Evolutionary conservation across 2,113 vertebrate species (phyloP).

Genomic region (Echinops telfairi): DNA sequence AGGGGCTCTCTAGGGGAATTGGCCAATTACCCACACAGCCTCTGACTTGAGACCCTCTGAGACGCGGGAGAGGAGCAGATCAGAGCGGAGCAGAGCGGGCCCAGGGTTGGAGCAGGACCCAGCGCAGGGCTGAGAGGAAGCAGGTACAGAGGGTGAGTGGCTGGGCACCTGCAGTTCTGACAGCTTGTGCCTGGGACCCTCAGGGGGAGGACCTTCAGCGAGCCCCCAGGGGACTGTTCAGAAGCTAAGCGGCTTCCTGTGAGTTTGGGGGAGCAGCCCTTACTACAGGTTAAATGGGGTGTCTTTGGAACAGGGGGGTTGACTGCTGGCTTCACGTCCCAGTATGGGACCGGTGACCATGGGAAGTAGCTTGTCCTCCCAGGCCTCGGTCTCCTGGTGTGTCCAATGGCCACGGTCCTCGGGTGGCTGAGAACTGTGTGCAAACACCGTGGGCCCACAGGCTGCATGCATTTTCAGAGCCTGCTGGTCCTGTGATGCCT

Average conservation of each 20-base stretch:
- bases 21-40: not conserved
- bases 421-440: not conserved
- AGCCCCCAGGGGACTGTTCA: not conserved
- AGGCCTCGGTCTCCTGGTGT: not conserved
- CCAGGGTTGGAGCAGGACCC: not conserved
- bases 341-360: too few species aligned
- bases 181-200: too few species aligned
- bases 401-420: not conserved
- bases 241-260: not conserved
- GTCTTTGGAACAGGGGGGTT: too few species aligned
- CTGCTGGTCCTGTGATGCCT: not conserved
- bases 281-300: not conserved
- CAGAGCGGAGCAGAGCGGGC: too few species aligned
- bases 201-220: not conserved
- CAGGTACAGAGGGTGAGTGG: not conserved
- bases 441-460: not conserved
- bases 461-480: not conserved
- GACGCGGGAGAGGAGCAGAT: not conserved
- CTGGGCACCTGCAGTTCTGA: not conserved
- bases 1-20: not conserved
- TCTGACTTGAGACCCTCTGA: not conserved
- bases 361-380: not conserved
- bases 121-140: not conserved
- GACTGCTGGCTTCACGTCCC: rapidly evolving
- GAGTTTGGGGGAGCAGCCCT: not conserved